Conservation (phyloP, 2,888 invertebrate species). For the Platerodrilus igneus region DNA sequence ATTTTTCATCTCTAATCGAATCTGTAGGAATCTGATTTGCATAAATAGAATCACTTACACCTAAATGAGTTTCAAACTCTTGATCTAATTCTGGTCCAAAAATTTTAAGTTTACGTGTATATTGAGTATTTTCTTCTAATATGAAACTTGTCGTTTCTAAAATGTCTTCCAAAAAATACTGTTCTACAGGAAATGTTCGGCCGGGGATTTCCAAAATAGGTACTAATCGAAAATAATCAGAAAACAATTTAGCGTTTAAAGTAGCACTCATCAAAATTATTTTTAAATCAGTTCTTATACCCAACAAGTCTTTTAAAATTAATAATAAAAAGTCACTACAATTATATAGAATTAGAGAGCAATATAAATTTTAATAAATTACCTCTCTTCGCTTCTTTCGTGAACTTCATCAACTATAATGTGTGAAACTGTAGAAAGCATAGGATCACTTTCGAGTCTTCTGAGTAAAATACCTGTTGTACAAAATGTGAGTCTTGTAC, state of each 20-base stretch:
- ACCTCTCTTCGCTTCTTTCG: conserved; percentile 81
- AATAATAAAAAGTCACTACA: conserved; percentile 80
- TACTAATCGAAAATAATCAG: conserved; percentile 74
- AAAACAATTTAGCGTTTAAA: conserved; percentile 78
- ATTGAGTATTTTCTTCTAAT: conserved; percentile 59
- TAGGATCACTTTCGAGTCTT: conserved; percentile 73
- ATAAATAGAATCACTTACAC: conserved; percentile 57
- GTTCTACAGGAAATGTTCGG: conserved; percentile 78
- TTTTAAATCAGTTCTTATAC: conserved; percentile 68
- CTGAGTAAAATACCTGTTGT: conserved; percentile 88
- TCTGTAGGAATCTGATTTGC: conserved; percentile 55
- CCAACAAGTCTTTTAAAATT: conserved; percentile 71
- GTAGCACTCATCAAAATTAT: conserved; percentile 93
- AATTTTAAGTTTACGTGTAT: conserved; percentile 61
- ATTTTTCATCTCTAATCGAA: conserved; percentile 65
- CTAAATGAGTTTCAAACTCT: conserved; percentile 63
- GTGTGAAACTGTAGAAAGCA: conserved; percentile 74
- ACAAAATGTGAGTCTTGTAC: conserved; percentile 84
- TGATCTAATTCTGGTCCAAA: conserved; percentile 55
- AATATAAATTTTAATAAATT: conserved; percentile 39
- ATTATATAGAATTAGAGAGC: conserved; percentile 20
- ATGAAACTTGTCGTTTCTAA: conserved; percentile 61
- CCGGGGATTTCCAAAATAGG: conserved; percentile 80
- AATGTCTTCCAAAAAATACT: conserved; percentile 77
- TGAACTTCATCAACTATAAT: conserved; percentile 89